Evolutionary conservation across 2,113 vertebrate genomes (phyloP), one percentile per base, ranked within the genome.

Genomic region (Hemibagrus wyckioides): DNA sequence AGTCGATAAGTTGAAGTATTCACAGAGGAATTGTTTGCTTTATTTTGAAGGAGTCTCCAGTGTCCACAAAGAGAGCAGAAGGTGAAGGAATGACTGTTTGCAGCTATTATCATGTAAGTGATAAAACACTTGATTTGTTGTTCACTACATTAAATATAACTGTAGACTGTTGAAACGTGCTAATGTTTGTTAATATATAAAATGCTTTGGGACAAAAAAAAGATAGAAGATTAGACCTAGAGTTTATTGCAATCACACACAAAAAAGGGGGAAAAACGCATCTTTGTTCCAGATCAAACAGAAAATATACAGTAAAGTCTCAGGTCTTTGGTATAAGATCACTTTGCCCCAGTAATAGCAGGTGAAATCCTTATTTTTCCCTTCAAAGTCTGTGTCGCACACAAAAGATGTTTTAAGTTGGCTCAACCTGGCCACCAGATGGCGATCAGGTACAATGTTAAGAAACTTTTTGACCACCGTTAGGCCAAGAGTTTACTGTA

Each of bases 401-500:
- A 17, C 25, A 19, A 3, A 2, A 3, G 36, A 4, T 2, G 14
- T 30, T n/a, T 30, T 54, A 10, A 21, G 13, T 4, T 57, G 52
- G 15, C 21, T 57, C 77, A 80, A 23, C 21, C 19, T 80, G 79
- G 79, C 79, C 79, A 80, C 52, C 30, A 57, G 79, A 57, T 80
- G 52, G 79, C 6, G 52, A 57, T 80, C 52, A 57, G 33, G 52
- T 39, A 23, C 54, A 80, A 57, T 39, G 30, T 57, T 57, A 39
- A 80, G 28, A 57, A 57, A 50, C 44, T 8, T 77, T 77, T 4
- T 76, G 41, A 28, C 1, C 3, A 13, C 3, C 17, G n/a, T 77
- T n/a, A 17, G 25, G 25, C 44, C 44, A 77, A 13, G 73, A 48
- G 11, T 6, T 28, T 76, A 14, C 41, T 15, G 25, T 3, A 44